Base-by-base conservation (phyloP, 2,797 vertebrate genomes). In the Clarias fuscus region DNA sequence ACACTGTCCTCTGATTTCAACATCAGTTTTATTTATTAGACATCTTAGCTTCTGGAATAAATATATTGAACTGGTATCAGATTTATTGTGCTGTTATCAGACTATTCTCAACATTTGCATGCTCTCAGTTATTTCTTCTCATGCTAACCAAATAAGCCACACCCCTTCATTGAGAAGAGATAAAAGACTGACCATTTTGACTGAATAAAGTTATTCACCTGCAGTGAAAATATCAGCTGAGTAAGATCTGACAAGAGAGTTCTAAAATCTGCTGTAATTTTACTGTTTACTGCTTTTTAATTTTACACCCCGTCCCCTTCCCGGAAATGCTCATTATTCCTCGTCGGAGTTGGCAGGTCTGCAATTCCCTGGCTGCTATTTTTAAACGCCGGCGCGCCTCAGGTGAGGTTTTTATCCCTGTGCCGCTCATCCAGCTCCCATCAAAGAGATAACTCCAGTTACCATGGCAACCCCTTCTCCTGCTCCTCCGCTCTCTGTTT, bases 351-450 rank as follows among this genome's bases (percentile, higher is more conserved):
- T 73, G 24, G 71, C 83, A 65, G 59, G 37, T 84, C 71, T 84
- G 33, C 59, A 91, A 88, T 90, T 90, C 75, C 14, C 85, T 65
- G 43, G 33, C 43, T 90, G 89, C 92, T 92, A 91, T 91, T 92
- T 91, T 91, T 92, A 89, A 90, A 89, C 80, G 59, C 30, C 73
- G 83, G 48, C 64, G 81, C 83, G 85, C 91, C 90, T 90, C 89
- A 92, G 91, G 91, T 91, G 87, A 92, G 87, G 87, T 89, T 88
- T 81, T 77, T 88, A 91, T 90, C 90, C 88, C 88, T 85, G 91
- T 71, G 67, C 84, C 53, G 64, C 78, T 86, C 90, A 90, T 76
- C 88, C 84, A 89, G 84, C 88, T 90, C 84, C 89, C 88, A 90
- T 90, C 91, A 91, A 86, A 90, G 88, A 90, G 89, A 91, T 91